These are phyloP conservation scores for Vireo griseus DNA, from an alignment of 2,797 vertebrate species.

Conservation along the genomic window DNA sequence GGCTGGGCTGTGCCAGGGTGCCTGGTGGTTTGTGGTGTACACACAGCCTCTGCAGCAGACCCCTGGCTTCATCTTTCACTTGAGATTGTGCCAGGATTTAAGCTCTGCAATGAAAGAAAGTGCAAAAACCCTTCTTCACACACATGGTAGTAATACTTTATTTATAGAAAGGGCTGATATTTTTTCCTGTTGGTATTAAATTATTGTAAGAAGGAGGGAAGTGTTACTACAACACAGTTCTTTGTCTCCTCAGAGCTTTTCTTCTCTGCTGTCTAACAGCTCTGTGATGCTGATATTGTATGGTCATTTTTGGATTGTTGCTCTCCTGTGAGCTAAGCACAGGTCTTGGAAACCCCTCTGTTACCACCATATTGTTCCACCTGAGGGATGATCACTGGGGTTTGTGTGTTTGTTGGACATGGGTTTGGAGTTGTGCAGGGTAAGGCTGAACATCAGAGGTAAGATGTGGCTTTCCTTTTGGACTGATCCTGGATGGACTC, in stretches of 20 bases:
- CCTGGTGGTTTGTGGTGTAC: background rate
- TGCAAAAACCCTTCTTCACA: constrained; percentile 12
- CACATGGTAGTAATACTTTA: constrained; percentile 33
- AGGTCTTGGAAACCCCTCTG: background rate
- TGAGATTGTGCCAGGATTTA: background rate
- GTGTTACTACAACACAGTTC: background rate
- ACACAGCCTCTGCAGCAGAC: background rate
- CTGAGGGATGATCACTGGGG: background rate
- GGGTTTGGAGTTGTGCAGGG: fast-evolving
- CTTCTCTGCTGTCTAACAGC: background rate
- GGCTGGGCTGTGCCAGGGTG: background rate
- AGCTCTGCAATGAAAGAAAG: constrained; percentile 22
- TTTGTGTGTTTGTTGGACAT: background rate
- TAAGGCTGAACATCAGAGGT: background rate
- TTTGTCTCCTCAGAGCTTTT: background rate
- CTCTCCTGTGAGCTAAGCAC: background rate
- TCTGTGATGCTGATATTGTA: background rate
- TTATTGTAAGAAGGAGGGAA: background rate
- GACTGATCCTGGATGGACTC: background rate
- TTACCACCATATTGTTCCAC: background rate
- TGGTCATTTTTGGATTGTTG: fast-evolving
- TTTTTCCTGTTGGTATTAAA: background rate
- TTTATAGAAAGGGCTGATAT: constrained; percentile 28
- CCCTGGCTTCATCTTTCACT: background rate
- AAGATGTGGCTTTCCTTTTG: background rate